A percentile compares a stretch with the other conserved stretches of the same genome.
These are phyloP conservation scores for Neofelis nebulosa DNA, from an alignment of 2,113 vertebrate species.

Conservation along the genomic window DNA sequence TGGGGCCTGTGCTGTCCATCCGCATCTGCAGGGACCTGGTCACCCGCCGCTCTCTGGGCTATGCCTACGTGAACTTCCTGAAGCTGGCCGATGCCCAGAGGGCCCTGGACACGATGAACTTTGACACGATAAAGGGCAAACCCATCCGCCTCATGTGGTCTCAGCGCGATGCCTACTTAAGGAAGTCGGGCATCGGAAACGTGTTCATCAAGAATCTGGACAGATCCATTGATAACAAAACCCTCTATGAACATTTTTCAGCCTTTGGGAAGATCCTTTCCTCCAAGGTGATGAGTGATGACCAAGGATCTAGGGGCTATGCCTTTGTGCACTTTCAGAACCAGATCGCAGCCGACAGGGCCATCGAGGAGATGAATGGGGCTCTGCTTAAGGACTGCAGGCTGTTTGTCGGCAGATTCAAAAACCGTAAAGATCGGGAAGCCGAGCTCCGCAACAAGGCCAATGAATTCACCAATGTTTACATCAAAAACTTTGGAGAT, in stretches of 20 bases:
- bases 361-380: slow-evolving; percentile 98
- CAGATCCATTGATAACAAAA: slow-evolving; percentile 97
- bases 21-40: slow-evolving; percentile 67
- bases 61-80: slow-evolving; percentile 74
- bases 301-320: slow-evolving; percentile 96
- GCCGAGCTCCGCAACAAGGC: slow-evolving; percentile 93
- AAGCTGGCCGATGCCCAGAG: slow-evolving; percentile 87
- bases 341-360: slow-evolving; percentile 93
- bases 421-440: slow-evolving; percentile 95
- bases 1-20: slow-evolving; percentile 64
- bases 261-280: slow-evolving; percentile 97
- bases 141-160: slow-evolving; percentile 99
- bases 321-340: slow-evolving; percentile 98
- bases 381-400: slow-evolving; percentile 93
- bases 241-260: slow-evolving; percentile 96
- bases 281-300: slow-evolving; percentile 98
- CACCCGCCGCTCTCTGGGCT: slow-evolving; percentile 57
- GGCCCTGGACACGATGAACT: slow-evolving; percentile 98
- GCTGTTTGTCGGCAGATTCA: slow-evolving; percentile 97
- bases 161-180: slow-evolving; percentile 94
- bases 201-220: slow-evolving; percentile 93
- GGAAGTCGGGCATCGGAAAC: slow-evolving; percentile 96
- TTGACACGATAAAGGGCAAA: slow-evolving; percentile 94
- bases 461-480: slow-evolving; percentile 96
- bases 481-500: slow-evolving; percentile 97